phyloP scores from a whole-genome alignment of 2,113 vertebrate genomes.

The Myotis lucifugus region DNA sequence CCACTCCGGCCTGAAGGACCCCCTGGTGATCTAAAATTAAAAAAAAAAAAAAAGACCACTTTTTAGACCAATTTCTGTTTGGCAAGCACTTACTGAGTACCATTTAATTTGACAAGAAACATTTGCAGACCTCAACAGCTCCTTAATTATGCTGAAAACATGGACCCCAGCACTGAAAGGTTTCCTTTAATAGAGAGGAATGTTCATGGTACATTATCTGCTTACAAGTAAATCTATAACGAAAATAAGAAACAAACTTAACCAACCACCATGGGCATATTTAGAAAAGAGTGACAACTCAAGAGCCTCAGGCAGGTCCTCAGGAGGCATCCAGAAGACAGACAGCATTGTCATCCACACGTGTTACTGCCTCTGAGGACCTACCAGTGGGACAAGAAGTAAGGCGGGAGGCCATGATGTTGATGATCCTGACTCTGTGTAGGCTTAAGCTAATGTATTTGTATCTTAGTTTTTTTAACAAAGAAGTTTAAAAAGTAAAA shows the following conservation, averaged over 20 bases:
- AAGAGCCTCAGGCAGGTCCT: too few species aligned
- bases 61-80: neutral
- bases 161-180: neutral
- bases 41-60: neutral
- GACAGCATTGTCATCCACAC: accelerated
- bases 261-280: neutral
- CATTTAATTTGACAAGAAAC: neutral
- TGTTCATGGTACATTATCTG: neutral
- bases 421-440: too few species aligned
- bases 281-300: neutral
- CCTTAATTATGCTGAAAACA: neutral
- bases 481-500: neutral
- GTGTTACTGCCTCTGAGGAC: neutral
- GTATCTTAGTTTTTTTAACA: neutral
- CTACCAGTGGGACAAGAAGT: neutral
- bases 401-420: too few species aligned
- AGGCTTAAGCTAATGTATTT: neutral
- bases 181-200: neutral
- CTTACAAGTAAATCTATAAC: neutral
- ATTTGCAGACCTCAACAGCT: neutral
- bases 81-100: neutral
- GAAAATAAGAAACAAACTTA: neutral
- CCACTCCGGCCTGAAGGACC: conserved; percentile 95
- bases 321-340: neutral
- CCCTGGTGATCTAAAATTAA: conserved; percentile 87